These are phyloP conservation scores for Melanotaenia duboulayi DNA, from an alignment of 2,113 vertebrate species.

Conservation along the genomic window DNA sequence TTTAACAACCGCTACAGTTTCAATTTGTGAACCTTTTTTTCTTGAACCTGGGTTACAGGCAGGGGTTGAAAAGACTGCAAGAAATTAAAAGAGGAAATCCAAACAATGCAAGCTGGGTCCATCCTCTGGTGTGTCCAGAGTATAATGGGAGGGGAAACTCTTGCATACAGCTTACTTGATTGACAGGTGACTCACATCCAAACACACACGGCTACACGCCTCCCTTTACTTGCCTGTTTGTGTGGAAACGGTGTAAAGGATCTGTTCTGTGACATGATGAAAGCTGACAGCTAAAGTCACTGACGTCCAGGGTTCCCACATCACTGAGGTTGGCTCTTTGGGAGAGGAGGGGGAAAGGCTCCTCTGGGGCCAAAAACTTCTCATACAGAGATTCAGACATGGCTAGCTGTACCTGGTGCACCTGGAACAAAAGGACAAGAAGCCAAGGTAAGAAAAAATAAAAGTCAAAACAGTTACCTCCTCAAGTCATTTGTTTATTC, in stretches of 20 bases:
- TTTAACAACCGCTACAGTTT: too few relatives aligned
- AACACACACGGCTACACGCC: background rate
- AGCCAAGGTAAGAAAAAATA: background rate
- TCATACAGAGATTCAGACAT: conserved; percentile 90
- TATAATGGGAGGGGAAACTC: too few relatives aligned
- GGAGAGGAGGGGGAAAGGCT: conserved; percentile 90
- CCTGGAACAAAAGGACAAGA: conserved; percentile 11
- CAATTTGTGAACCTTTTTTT: too few relatives aligned
- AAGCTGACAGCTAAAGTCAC: conserved; percentile 94
- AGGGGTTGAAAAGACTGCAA: too few relatives aligned
- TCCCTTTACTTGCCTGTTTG: conserved; percentile 85
- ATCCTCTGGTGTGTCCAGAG: too few relatives aligned
- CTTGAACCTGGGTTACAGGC: too few relatives aligned
- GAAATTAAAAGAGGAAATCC: too few relatives aligned
- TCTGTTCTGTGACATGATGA: conserved; percentile 97
- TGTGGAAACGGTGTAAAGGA: conserved; percentile 92
- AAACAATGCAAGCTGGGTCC: too few relatives aligned
- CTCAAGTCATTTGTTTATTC: too few relatives aligned
- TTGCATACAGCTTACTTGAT: background rate
- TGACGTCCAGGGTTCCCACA: conserved; percentile 91
- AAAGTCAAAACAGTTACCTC: too few relatives aligned
- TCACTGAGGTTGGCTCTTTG: conserved; percentile 90
- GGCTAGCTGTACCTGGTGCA: background rate
- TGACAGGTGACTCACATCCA: background rate
- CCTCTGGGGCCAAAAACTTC: conserved; percentile 95